Evolutionary conservation across 2,888 invertebrate genomes (phyloP).

Genomic region (Julus scanicus): DNA sequence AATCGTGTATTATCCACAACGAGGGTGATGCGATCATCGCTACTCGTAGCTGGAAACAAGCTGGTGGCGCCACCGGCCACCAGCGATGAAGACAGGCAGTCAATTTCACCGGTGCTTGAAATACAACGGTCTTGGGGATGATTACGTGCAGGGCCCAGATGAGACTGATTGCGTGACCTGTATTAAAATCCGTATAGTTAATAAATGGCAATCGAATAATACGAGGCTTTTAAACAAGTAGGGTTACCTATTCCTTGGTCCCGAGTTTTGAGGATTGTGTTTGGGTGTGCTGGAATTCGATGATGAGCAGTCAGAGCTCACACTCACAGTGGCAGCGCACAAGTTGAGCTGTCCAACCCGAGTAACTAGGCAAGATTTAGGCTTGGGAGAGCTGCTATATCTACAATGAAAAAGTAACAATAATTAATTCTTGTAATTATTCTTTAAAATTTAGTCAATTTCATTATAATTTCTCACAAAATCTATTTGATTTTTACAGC

Average conservation of each 20-base stretch:
- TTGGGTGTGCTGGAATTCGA: slow-evolving; percentile 68
- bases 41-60: slow-evolving; percentile 48
- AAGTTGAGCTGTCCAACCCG: slow-evolving; percentile 68
- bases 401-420: slow-evolving; percentile 49
- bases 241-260: slow-evolving; percentile 68
- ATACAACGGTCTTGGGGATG: slow-evolving; percentile 57
- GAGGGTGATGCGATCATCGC: slow-evolving; percentile 75
- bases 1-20: slow-evolving; percentile 97
- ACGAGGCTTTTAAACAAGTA: neutral
- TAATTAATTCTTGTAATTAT: neutral
- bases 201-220: neutral
- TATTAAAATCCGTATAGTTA: neutral
- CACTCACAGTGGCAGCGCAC: slow-evolving; percentile 62
- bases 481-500: too few relatives aligned
- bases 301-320: slow-evolving; percentile 58
- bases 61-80: slow-evolving; percentile 41
- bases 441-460: too few relatives aligned
- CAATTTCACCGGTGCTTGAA: slow-evolving; percentile 54
- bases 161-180: slow-evolving; percentile 53
- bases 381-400: slow-evolving; percentile 66
- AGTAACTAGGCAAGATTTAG: slow-evolving; percentile 73
- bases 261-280: slow-evolving; percentile 65
- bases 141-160: slow-evolving; percentile 55
- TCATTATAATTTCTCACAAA: too few relatives aligned
- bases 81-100: slow-evolving; percentile 8